Conservation (phyloP, 2,888 invertebrate species). For the Drosophila tanythrix region DNA sequence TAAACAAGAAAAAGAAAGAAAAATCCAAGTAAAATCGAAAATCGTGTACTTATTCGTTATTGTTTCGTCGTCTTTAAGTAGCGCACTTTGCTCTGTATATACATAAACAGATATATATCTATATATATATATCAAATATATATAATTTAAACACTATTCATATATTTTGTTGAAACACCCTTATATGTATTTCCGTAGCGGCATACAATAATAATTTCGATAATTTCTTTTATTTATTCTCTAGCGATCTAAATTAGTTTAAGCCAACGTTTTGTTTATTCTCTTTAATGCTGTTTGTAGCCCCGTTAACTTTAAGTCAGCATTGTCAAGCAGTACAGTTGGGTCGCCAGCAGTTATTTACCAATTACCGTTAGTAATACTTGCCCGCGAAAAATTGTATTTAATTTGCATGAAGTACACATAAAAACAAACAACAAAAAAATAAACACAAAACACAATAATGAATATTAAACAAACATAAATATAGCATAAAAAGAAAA, state of each 20-base stretch:
- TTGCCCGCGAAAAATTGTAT: constrained; percentile 42
- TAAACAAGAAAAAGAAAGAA: background rate
- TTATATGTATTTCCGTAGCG: constrained; percentile 23
- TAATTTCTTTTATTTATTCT: constrained; percentile 65
- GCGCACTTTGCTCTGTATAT: constrained; percentile 43
- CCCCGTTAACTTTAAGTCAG: constrained; percentile 25
- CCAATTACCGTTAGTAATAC: constrained; percentile 40
- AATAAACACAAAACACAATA: constrained; percentile 14
- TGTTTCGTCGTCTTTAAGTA: constrained; percentile 64
- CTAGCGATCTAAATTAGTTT: constrained; percentile 61
- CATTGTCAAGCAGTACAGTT: constrained; percentile 39
- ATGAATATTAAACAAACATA: constrained; percentile 58
- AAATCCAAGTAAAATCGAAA: constrained; percentile 39
- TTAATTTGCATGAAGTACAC: constrained; percentile 60
- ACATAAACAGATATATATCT: constrained; percentile 8
- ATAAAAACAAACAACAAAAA: constrained; percentile 27
- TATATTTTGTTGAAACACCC: background rate
- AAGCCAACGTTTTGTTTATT: constrained; percentile 42
- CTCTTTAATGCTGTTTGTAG: constrained; percentile 30
- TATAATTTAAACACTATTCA: constrained; percentile 6
- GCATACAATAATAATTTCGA: constrained; percentile 8
- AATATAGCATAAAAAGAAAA: constrained; percentile 53
- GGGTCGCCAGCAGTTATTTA: constrained; percentile 32
- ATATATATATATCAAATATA: constrained; percentile 20
- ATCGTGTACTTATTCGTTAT: constrained; percentile 73